A percentile compares a stretch with the other conserved stretches of the same genome.
phyloP scores from a whole-genome alignment of 2,797 vertebrate species.

The Prunella strophiata region DNA sequence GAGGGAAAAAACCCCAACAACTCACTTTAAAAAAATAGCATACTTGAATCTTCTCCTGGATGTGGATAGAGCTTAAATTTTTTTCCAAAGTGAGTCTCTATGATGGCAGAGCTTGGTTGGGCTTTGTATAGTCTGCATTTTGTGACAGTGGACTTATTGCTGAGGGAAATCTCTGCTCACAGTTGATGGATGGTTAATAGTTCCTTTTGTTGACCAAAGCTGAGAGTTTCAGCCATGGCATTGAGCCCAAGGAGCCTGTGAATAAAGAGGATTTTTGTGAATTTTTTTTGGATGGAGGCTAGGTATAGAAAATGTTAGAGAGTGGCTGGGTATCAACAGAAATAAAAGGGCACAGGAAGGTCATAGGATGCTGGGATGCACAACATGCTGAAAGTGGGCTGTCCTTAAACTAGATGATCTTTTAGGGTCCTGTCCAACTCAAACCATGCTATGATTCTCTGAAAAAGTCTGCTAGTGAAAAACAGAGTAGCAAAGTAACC shows the following conservation, averaged over 20 bases:
- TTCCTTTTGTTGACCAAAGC: not conserved
- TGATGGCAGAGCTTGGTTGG: not conserved
- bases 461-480: not conserved
- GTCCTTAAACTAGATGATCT: not conserved
- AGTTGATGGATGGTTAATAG: not conserved
- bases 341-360: not conserved
- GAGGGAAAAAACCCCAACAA: not conserved
- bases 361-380: not conserved
- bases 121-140: not conserved
- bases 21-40: fast-evolving
- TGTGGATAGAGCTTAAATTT: not conserved
- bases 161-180: not conserved
- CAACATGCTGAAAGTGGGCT: not conserved
- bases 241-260: not conserved
- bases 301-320: not conserved
- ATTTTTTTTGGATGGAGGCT: not conserved
- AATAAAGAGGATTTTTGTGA: not conserved
- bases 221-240: not conserved
- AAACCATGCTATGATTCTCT: not conserved
- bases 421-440: not conserved
- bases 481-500: not conserved
- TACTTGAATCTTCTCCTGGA: not conserved
- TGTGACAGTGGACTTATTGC: not conserved
- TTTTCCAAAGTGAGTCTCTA: not conserved
- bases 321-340: not conserved